Base-by-base conservation (phyloP, 1,140 invertebrate genomes). In the Alviniconcha marisindica region DNA sequence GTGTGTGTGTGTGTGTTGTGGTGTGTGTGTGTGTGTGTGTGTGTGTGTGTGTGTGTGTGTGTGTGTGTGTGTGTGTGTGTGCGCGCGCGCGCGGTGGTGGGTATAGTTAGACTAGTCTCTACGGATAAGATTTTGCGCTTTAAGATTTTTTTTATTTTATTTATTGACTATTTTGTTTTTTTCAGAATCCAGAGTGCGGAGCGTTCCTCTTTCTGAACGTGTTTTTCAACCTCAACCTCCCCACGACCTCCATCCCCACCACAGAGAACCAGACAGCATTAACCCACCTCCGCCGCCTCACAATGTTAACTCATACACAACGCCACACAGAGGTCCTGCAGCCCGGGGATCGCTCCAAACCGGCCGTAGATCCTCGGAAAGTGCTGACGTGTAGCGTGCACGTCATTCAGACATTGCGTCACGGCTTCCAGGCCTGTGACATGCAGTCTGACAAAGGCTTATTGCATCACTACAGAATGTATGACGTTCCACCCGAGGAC, bases 281-380 rank as follows among this genome's bases (percentile, higher is more conserved):
- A 21, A 38, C n/a, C 15, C n/a, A 24, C 18, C 21, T 48, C 5
- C 44, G 18, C 7, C 44, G 44, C 7, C 44, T 48, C 7, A 48
- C 5, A 48, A 18, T 48, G 7, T 48, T 48, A 48, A 48, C 44
- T 18, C 44, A 48, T 48, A 48, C 44, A 48, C 24, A n/a, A 66
- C 60, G 24, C 7, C 60, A 66, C 56, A 60, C 4, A 24, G 31
- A 71, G 69, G 69, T 71, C 18, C 69, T 71, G 15, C 5, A 4
- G 12, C 1, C 69, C 0, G 69, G 33, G 1, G 36, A 18, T 21
- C 73, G 73, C 2, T 76, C 73, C 73, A 76, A 76, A 51, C 73
- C 73, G 2, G 73, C 42, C 24, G 73, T 76, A 36, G 73, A 76
- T 24, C 73, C 73, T n/a, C 73, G 73, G 31, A 76, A 51, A 54